These are phyloP conservation scores for Microcebus griseorufus DNA, from an alignment of 2,113 vertebrate species.

Conservation along the genomic window DNA sequence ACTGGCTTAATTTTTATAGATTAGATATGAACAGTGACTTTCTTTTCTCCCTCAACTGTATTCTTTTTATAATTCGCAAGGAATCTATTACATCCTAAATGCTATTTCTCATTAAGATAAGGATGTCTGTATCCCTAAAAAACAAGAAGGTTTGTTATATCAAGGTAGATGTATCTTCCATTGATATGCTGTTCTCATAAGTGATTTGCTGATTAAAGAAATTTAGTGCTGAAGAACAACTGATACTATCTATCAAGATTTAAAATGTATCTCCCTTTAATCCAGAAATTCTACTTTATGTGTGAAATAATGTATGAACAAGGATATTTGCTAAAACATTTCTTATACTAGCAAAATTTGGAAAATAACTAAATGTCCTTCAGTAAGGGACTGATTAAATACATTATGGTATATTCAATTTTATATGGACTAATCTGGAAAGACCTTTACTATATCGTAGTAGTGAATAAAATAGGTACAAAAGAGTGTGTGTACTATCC, in stretches of 20 bases:
- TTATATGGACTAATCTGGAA: not conserved
- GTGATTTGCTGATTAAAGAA: constrained; percentile 14
- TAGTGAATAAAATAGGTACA: not conserved
- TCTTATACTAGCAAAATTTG: not conserved
- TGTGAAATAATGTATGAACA: not conserved
- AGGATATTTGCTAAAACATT: not conserved
- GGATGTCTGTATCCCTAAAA: not conserved
- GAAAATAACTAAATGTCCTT: not conserved
- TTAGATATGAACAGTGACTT: not conserved
- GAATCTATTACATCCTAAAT: not conserved
- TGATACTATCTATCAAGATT: not conserved
- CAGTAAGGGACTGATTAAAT: not conserved
- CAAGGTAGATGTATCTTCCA: not conserved
- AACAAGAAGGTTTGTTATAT: not conserved
- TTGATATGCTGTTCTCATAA: not conserved
- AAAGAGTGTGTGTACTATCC: not conserved
- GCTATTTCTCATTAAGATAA: not conserved
- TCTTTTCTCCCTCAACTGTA: not conserved
- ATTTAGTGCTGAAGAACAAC: not conserved
- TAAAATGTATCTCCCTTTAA: not conserved
- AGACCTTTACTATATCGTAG: not conserved
- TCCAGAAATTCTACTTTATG: not conserved
- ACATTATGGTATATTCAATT: not conserved
- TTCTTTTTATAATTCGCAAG: not conserved
- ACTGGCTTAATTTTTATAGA: not conserved